These are phyloP conservation scores for Oryctolagus cuniculus DNA, from an alignment of 2,113 vertebrate species.

Conservation along the genomic window mOryCun1.1 NC_091436.1:70748501-70749000, in stretches of 20 bases:
- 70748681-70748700: slow-evolving; percentile 48
- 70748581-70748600: slow-evolving; percentile 25
- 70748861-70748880: neutral
- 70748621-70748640: slow-evolving; percentile 17
- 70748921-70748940: slow-evolving; percentile 12
- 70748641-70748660: slow-evolving; percentile 1
- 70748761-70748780: slow-evolving; percentile 38
- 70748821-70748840: neutral
- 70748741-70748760: neutral
- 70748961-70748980: slow-evolving; percentile 27
- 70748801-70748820: neutral
- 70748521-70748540: neutral
- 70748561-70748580: neutral
- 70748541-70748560: neutral
- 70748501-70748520: too few species aligned
- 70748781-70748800: slow-evolving; percentile 12
- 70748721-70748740: slow-evolving; percentile 37
- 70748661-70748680: slow-evolving; percentile 29
- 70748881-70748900: neutral
- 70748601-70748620: neutral
- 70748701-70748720: neutral
- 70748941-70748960: slow-evolving; percentile 39
- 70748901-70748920: slow-evolving; percentile 17
- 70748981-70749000: slow-evolving; percentile 62
- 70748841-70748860: neutral